phyloP scores from a whole-genome alignment of 2,797 vertebrate species.

The Sebastes steindachneri region DNA sequence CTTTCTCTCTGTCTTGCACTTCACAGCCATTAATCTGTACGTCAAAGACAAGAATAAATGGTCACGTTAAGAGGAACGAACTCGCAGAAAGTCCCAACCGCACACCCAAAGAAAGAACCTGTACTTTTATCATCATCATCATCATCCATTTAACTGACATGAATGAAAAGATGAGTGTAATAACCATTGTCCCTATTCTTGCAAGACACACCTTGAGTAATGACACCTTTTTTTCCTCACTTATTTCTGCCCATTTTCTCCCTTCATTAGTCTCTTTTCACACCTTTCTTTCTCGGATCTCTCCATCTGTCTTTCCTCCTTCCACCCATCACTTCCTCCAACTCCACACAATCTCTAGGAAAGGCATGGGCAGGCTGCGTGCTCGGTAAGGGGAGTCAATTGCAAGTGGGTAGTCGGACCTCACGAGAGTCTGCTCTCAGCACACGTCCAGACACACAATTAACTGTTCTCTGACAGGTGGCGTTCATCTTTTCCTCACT shows the following conservation, averaged over 20 bases:
- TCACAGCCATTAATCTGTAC: slow-evolving; percentile 95
- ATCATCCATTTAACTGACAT: slow-evolving; percentile 10
- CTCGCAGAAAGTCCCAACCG: neutral
- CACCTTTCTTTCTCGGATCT: slow-evolving; percentile 2
- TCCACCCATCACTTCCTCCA: slow-evolving; percentile 10
- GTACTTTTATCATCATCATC: neutral
- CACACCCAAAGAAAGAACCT: neutral
- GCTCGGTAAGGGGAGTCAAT: slow-evolving; percentile 48
- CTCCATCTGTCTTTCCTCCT: neutral
- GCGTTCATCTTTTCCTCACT: slow-evolving; percentile 95
- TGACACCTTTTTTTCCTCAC: neutral
- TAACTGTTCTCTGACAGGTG: slow-evolving; percentile 96
- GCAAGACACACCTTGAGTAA: slow-evolving; percentile 7
- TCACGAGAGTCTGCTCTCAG: slow-evolving; percentile 53
- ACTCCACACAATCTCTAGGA: neutral
- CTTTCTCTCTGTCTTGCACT: slow-evolving; percentile 92
- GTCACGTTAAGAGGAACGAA: slow-evolving; percentile 2
- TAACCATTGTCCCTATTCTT: slow-evolving; percentile 17
- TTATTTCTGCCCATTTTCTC: neutral
- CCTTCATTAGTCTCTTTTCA: slow-evolving; percentile 16
- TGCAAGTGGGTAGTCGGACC: slow-evolving; percentile 36
- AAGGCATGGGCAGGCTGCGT: neutral
- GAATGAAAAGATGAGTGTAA: slow-evolving; percentile 5
- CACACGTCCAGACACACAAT: slow-evolving; percentile 97
- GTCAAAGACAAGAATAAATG: slow-evolving; percentile 72